Base-by-base conservation (phyloP, 2,113 vertebrate species). In the Labeo rohita region DNA sequence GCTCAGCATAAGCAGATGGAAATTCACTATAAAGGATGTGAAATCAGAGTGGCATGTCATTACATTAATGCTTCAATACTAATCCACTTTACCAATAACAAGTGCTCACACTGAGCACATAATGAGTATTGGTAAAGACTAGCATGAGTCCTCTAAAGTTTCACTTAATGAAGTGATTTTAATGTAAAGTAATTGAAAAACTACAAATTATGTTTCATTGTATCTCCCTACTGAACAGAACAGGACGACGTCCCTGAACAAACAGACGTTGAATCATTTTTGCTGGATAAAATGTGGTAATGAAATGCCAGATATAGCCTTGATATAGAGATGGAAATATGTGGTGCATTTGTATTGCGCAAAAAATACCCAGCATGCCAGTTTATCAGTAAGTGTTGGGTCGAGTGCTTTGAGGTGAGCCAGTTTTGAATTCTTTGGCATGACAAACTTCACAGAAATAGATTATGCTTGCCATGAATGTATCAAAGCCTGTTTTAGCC, bases 11-110 rank as follows among this genome's bases (percentile, higher is more conserved):
- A 52, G 45, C 63, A 82, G 45, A 82, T 70, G 8, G 13, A 82
- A 52, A 68, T 50, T 36, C 21, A 12, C 28, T 50, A n/a, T 28
- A 75, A 47, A 21, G 39, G 21, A 54, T 59, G 16, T 59, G 15
- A 50, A 84, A 63, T 13, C 21, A 21, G 16, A n/a, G 13, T 1
- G 4, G 47, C 18, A 52, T 23, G 12, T 52, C 50, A 34, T 72
- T 85, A 61, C 59, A 72, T 70, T 83, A 78, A 39, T n/a, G 18
- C 63, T 72, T 70, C 28, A 54, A 78, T 78, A 50, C 50, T 78
- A 72, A 77, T 61, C 28, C 43, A 85, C 18, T 78, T 85, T 39
- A 85, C 23, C 21, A 23, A 76, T 56, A 75, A 65, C 16, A 77
- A 63, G 10, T 36, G 65, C 16, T 72, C 21, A 72, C 61, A 15